Evolutionary conservation across 2,888 invertebrate species (phyloP), one percentile per base, ranked within the genome.

Genomic region (Microctonus brassicae): DNA sequence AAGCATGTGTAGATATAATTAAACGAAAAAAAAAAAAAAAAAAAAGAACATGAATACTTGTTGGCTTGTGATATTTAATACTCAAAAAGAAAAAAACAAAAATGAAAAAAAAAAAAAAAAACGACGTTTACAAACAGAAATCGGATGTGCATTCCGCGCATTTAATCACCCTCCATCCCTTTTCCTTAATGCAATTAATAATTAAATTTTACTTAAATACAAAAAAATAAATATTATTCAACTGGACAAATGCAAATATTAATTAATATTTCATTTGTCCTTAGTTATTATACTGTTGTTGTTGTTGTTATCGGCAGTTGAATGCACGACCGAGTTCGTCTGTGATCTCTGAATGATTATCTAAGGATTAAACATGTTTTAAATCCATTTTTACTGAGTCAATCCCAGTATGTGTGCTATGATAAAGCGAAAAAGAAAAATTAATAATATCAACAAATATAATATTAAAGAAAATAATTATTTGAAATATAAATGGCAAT

Each of bases 41-140:
- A 47, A 53, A 52, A 52, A 52, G 62, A 62, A 60, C 68, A 69
- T 73, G 55, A 73, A 69, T 79, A 74, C 75, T 77, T 75, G 77
- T 79, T 79, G 77, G 77, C 76, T 79, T 76, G 77, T 78, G 77
- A 79, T 78, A 77, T 75, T 73, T 61, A 74, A 72, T 55, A 63
- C 61, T 65, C 67, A 66, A 52, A 58, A n/a, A 47, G 7, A 5
- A 9, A 47, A 7, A n/a, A 47, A 17, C 13, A 36, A 10, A 39
- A 13, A 5, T n/a, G 1, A 20, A 47, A 47, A 47, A 57, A 70
- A 58, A 53, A 67, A 72, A 47, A 34, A 69, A 71, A 47, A 47
- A 34, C 34, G 53, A 17, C 60, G 69, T 62, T 65, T 65, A 69
- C 55, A 26, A 69, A 69, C 61, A 61, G 33, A 66, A 57, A 61